A percentile compares a stretch with the other conserved stretches of the same genome.
Conservation (phyloP, 2,888 invertebrate species). For the Andrena minutula region DNA sequence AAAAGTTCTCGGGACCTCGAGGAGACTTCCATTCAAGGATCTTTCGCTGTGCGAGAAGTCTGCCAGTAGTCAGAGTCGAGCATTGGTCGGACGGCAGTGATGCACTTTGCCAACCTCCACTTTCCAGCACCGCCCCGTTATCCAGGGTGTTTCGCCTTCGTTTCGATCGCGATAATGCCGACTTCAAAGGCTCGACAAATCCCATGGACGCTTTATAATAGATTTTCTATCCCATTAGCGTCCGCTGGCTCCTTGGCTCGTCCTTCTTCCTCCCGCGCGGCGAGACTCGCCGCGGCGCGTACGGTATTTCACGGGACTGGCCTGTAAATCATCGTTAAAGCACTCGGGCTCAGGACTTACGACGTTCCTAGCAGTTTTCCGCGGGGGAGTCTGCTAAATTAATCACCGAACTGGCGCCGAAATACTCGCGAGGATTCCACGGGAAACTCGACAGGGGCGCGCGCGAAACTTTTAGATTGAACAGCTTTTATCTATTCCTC, state of each 20-base stretch:
- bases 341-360: constrained; percentile 50
- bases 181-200: constrained; percentile 8
- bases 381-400: constrained; percentile 45
- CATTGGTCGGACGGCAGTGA: background rate
- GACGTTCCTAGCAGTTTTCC: constrained; percentile 50
- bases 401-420: constrained; percentile 60
- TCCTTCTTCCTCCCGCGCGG: background rate
- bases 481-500: constrained; percentile 52
- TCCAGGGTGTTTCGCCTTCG: background rate
- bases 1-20: constrained; percentile 16
- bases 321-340: constrained; percentile 64
- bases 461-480: constrained; percentile 59
- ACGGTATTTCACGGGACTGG: constrained; percentile 43
- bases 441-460: background rate
- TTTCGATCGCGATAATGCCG: constrained; percentile 16
- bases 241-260: background rate
- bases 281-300: constrained; percentile 2
- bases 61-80: background rate
- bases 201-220: constrained; percentile 13
- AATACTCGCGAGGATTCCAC: constrained; percentile 47
- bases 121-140: background rate
- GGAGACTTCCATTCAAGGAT: constrained; percentile 8
- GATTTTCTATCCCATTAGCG: constrained; percentile 53
- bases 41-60: constrained; percentile 2
- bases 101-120: background rate